Evolutionary conservation across 2,888 invertebrate species (phyloP), one percentile per base, ranked within the genome.

Genomic region (Atrina japonica): DNA sequence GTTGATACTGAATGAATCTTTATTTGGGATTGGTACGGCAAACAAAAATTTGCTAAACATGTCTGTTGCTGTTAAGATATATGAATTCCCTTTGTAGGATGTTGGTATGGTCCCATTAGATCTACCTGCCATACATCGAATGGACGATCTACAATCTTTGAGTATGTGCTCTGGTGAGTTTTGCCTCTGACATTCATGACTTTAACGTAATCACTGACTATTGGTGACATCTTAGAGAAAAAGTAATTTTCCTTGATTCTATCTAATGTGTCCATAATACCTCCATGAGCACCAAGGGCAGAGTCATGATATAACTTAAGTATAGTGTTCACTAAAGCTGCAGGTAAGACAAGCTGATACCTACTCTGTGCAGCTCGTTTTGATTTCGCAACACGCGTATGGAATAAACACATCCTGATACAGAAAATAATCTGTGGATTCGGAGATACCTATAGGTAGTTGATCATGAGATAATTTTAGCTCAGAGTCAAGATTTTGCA

Each of bases 191-290:
- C 66, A 70, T 3, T 30, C 55, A n/a, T 21, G 69, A 40, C 73
- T 16, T 58, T 55, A 9, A 75, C 68, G 50, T 61, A 75, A 7
- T 71, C 66, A 7, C 49, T 35, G 1, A 71, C 65, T 11, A 56
- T 52, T 16, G 25, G 50, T 3, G 70, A 30, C 18, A 74, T 30
- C 16, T 18, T 6, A 1, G 53, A 23, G 52, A 77, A 72, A 35
- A 50, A 70, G 35, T 56, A 75, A 23, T 77, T 53, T 23, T 72
- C 72, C 21, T 49, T 45, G 0, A 72, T 49, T 21, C 59, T 27
- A 30, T 77, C 76, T 9, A 70, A 40, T 21, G 76, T 76, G 50
- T 76, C 69, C 6, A 71, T 66, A 35, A 76, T 71, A 1, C 71
- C 74, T 65, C 65, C 55, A n/a, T n/a, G n/a, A n/a, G n/a, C n/a